Evolutionary conservation across 2,888 invertebrate species (phyloP).

Genomic region (Galerucella nymphaeae): DNA sequence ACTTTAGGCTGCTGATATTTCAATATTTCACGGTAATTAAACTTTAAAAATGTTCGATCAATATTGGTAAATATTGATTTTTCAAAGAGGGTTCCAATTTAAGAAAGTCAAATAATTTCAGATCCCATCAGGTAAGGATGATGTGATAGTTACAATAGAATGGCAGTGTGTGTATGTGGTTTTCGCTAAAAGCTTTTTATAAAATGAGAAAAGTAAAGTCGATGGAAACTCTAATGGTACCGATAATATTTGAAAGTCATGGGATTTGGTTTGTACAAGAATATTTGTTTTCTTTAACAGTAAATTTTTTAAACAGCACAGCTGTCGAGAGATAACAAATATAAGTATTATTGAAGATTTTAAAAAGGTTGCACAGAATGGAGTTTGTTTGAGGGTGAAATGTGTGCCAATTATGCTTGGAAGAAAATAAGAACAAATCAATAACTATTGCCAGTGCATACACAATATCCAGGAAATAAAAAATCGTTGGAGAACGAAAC

Average conservation of each 20-base stretch:
- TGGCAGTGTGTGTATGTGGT: slow-evolving; percentile 21
- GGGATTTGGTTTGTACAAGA: slow-evolving; percentile 19
- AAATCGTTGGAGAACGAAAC: no score
- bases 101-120: slow-evolving; percentile 42
- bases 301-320: background rate
- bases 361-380: no score
- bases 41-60: slow-evolving; percentile 52
- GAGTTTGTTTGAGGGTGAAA: no score
- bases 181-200: slow-evolving; percentile 32
- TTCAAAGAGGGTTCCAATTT: slow-evolving; percentile 49
- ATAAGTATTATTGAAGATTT: background rate
- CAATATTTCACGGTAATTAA: slow-evolving; percentile 57
- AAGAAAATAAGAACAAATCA: no score
- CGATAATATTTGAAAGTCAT: slow-evolving; percentile 27
- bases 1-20: slow-evolving; percentile 51
- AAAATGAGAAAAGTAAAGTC: slow-evolving; percentile 18
- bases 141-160: slow-evolving; percentile 26
- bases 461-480: no score
- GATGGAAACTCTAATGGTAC: slow-evolving; percentile 21
- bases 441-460: no score
- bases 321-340: background rate
- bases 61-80: slow-evolving; percentile 55
- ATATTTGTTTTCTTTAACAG: slow-evolving; percentile 20
- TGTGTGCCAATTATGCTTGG: no score
- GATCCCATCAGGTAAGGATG: slow-evolving; percentile 34